These are phyloP conservation scores for Microctonus aethiopoides DNA, from an alignment of 2,888 invertebrate species.

Conservation along the genomic window DNA sequence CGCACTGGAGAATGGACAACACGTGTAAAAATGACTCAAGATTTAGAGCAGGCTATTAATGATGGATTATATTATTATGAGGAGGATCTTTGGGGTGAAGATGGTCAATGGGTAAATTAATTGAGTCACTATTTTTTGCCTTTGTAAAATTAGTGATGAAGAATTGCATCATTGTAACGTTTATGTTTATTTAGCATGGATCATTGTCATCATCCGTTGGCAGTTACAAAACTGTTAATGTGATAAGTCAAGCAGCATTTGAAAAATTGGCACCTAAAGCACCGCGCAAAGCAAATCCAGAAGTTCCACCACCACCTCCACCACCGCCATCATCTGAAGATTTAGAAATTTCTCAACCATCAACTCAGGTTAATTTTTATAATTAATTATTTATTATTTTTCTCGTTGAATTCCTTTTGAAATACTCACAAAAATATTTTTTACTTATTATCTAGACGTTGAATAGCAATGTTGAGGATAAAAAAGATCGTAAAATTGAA, in stretches of 20 bases:
- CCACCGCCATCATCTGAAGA: conserved; percentile 77
- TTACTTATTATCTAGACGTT: conserved; percentile 7
- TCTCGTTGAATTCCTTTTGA: neutral
- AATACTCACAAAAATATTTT: neutral
- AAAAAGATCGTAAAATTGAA: conserved; percentile 52
- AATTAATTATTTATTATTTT: neutral
- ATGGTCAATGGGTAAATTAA: conserved; percentile 67
- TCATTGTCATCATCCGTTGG: conserved; percentile 65
- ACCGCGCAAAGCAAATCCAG: conserved; percentile 77
- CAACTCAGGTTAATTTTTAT: conserved; percentile 45
- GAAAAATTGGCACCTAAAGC: conserved; percentile 79
- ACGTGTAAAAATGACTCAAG: conserved; percentile 93
- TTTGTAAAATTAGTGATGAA: neutral
- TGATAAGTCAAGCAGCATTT: conserved; percentile 90
- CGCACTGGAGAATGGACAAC: conserved; percentile 90
- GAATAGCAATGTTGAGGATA: conserved; percentile 46
- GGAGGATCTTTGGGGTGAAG: conserved; percentile 88
- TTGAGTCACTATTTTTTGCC: neutral
- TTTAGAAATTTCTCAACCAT: conserved; percentile 53
- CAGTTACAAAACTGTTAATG: conserved; percentile 86
- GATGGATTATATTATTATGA: conserved; percentile 97
- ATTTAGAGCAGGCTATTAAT: conserved; percentile 94
- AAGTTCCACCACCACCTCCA: conserved; percentile 87
- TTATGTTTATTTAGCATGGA: conserved; percentile 45
- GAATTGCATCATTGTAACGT: neutral